Percentiles rank a stretch among this genome's conserved stretches.
These are phyloP conservation scores for Craniophora ligustri DNA, from an alignment of 2,888 invertebrate species.

Conservation along the genomic window DNA sequence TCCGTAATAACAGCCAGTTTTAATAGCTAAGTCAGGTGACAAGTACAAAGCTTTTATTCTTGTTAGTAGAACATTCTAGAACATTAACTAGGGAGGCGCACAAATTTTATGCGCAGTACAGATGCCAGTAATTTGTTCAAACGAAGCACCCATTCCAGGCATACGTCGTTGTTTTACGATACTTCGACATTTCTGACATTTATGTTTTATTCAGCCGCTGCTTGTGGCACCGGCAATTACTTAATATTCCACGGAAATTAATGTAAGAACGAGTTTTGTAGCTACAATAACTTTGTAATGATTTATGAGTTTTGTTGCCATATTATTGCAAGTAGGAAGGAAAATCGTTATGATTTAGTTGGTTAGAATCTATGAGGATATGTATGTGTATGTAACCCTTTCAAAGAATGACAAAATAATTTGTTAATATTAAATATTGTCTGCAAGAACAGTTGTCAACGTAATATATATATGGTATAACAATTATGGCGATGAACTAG, in stretches of 20 bases:
- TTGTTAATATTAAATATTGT: no score
- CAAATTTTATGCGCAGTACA: constrained; percentile 56
- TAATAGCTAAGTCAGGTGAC: constrained; percentile 31
- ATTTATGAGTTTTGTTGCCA: not conserved
- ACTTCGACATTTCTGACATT: constrained; percentile 38
- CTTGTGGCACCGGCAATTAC: constrained; percentile 36
- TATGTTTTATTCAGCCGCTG: constrained; percentile 34
- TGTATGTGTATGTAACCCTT: no score
- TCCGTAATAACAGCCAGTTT: constrained; percentile 38
- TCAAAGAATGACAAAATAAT: no score
- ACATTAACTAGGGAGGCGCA: constrained; percentile 44
- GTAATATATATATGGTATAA: no score
- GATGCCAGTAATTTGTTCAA: constrained; percentile 44
- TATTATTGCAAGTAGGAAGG: not conserved
- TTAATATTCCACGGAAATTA: constrained; percentile 34
- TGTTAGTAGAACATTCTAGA: constrained; percentile 28
- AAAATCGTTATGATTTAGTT: not conserved
- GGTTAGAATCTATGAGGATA: not conserved
- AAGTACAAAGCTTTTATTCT: constrained; percentile 53
- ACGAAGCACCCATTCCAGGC: constrained; percentile 50
- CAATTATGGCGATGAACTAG: no score
- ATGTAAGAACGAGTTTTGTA: constrained; percentile 1
- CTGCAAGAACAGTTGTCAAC: no score
- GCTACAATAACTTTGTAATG: not conserved
- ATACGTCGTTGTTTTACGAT: constrained; percentile 49